phyloP scores from a whole-genome alignment of 2,113 vertebrate genomes.

The Gallinago media region DNA sequence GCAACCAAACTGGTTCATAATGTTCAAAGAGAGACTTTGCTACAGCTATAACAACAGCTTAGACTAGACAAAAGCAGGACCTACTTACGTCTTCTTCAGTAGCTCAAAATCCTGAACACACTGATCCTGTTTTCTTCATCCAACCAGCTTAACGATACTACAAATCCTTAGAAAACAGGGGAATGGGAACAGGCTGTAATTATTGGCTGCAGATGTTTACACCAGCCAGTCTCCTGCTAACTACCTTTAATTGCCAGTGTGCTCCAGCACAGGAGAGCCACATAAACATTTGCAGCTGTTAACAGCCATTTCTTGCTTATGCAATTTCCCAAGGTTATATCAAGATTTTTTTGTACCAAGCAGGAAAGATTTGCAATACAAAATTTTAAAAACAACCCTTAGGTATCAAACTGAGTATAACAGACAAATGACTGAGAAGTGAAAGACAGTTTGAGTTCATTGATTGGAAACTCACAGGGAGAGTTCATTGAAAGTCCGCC shows the following conservation, averaged over 20 bases:
- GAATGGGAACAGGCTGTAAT: not conserved
- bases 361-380: not conserved
- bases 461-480: not conserved
- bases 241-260: not conserved
- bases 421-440: not conserved
- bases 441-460: not conserved
- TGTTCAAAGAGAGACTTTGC: not conserved
- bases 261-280: not conserved
- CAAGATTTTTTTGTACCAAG: not conserved
- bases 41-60: not conserved
- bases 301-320: not conserved
- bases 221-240: not conserved
- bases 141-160: not conserved
- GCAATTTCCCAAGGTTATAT: not conserved
- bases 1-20: not conserved
- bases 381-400: not conserved
- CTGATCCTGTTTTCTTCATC: not conserved
- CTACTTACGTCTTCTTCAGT: not conserved
- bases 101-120: not conserved
- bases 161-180: not conserved
- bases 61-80: not conserved
- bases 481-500: not conserved
- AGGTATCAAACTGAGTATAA: not conserved
- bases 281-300: not conserved
- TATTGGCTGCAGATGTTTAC: not conserved